Base-by-base conservation (phyloP, 2,888 invertebrate genomes). In the Drosophila pseudotakahashii region DNA sequence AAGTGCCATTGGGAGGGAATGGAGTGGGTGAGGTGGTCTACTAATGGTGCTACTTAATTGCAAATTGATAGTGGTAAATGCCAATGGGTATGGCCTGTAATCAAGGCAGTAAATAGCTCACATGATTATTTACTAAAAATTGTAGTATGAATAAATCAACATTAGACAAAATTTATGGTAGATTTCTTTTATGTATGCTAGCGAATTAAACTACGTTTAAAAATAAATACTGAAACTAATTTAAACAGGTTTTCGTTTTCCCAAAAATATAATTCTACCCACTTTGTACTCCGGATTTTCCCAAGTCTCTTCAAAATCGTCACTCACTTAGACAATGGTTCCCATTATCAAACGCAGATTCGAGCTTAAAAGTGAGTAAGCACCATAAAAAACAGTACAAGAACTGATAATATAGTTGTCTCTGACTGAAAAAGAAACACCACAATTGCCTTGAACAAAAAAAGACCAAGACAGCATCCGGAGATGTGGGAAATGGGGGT, bases 11-110 rank as follows among this genome's bases (percentile, higher is more conserved):
- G 32, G 10, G 41, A 16, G 26, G 42, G 16, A n/a, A 41, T 32
- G n/a, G 16, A 10, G 26, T 55, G 57, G 16, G 26, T 36, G 57
- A 7, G 58, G 26, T 16, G 57, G 39, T n/a, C 58, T 19, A 44
- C 48, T 71, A 64, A 73, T 66, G 50, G 55, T 73, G 74, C 73
- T 39, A 54, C 66, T 73, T 64, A 73, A 64, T 73, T 32, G 66
- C 69, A 41, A 62, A 72, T 69, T 41, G 52, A 61, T 71, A 36
- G 51, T 30, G 36, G 37, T 37, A 41, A 44, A 44, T 66, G 48
- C 42, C 50, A 19, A 54, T 41, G 10, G 23, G 37, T 45, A 34
- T 26, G 36, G 37, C 16, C 26, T 16, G 19, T 36, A 14, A 57
- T 69, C 37, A 16, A 37, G 14, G 30, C 4, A 36, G 58, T 30